These are phyloP conservation scores for Pollenia griseotomentosa DNA, from an alignment of 2,888 invertebrate genomes.

Conservation along the genomic window DNA sequence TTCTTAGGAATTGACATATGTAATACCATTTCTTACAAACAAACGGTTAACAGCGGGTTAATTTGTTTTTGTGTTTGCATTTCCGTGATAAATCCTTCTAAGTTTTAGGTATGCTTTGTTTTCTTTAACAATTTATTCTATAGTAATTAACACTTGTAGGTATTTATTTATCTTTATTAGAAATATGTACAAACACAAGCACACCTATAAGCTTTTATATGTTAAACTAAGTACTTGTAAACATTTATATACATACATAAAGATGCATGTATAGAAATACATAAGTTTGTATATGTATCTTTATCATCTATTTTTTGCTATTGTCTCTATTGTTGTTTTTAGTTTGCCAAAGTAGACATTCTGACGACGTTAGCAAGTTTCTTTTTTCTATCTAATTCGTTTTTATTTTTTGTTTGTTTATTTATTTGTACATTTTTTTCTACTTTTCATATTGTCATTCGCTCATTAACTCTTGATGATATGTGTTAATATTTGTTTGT, in stretches of 20 bases:
- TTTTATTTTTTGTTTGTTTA: slow-evolving; percentile 4
- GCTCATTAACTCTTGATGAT: slow-evolving; percentile 57
- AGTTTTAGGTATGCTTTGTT: slow-evolving; percentile 21
- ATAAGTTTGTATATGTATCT: slow-evolving; percentile 8
- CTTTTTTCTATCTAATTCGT: slow-evolving; percentile 4
- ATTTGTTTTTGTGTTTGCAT: slow-evolving; percentile 2
- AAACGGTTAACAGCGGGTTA: slow-evolving; percentile 17
- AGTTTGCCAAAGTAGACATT: slow-evolving; percentile 72
- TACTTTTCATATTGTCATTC: slow-evolving; percentile 55
- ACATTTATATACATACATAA: no score
- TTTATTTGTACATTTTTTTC: slow-evolving; percentile 35
- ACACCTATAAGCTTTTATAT: not conserved
- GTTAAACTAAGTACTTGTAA: no score
- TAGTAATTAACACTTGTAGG: slow-evolving; percentile 66
- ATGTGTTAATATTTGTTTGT: slow-evolving; percentile 1
- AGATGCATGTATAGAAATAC: not conserved
- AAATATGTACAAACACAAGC: not conserved
- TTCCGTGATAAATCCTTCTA: slow-evolving; percentile 17
- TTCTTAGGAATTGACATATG: not conserved
- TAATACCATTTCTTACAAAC: not conserved
- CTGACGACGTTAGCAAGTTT: slow-evolving; percentile 74
- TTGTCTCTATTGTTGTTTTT: slow-evolving; percentile 42
- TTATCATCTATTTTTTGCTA: slow-evolving; percentile 24
- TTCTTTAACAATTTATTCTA: slow-evolving; percentile 26
- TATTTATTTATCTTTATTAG: slow-evolving; percentile 48